phyloP scores from a whole-genome alignment of 2,113 vertebrate genomes.

The Glaucomys volans region DNA sequence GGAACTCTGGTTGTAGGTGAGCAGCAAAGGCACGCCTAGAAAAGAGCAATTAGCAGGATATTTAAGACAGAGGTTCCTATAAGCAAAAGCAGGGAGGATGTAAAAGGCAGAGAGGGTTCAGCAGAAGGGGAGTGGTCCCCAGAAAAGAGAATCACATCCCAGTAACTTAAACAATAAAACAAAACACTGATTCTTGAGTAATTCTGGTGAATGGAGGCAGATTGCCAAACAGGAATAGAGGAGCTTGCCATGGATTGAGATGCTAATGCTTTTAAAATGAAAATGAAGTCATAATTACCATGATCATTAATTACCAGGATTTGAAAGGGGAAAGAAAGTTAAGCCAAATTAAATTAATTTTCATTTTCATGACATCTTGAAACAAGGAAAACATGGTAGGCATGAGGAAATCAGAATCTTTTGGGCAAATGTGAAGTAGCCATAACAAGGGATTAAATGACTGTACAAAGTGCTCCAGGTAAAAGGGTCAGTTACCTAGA shows the following conservation, averaged over 20 bases:
- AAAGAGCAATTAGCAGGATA: neutral
- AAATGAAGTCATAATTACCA: neutral
- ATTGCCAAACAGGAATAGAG: neutral
- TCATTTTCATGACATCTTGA: neutral
- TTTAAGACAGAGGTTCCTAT: neutral
- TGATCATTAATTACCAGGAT: neutral
- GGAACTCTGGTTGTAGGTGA: neutral
- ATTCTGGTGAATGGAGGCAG: neutral
- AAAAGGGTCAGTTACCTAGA: neutral
- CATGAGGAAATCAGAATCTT: neutral
- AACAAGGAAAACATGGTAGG: neutral
- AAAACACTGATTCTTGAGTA: neutral
- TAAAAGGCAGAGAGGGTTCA: neutral
- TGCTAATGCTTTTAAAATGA: neutral
- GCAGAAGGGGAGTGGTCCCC: too few species aligned
- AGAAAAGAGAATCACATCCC: neutral
- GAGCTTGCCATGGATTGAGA: neutral
- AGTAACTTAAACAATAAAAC: neutral
- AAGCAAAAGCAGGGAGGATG: neutral
- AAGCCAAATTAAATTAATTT: slow-evolving; percentile 4
- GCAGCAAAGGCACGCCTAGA: neutral
- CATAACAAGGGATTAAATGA: neutral
- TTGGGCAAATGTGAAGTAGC: neutral
- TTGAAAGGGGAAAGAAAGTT: neutral
- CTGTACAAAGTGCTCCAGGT: neutral